Percentiles rank a stretch among this genome's conserved stretches.
Conservation (phyloP, 2,113 vertebrate genomes). For the Thamnophis sirtalis region DNA sequence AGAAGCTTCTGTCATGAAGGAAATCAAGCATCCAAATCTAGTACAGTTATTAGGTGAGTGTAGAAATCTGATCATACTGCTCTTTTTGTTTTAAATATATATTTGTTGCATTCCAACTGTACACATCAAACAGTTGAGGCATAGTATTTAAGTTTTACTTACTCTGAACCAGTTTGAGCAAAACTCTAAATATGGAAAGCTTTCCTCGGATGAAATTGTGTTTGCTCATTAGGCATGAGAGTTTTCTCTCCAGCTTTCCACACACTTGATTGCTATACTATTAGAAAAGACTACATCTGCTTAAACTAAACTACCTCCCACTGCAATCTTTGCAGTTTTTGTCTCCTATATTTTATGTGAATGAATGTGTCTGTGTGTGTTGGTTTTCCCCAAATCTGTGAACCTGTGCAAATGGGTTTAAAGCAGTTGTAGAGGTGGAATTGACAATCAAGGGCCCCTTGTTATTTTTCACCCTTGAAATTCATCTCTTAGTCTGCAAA, state of each 20-base stretch:
- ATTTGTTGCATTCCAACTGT: neutral
- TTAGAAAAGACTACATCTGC: neutral
- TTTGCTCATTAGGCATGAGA: neutral
- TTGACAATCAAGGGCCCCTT: neutral
- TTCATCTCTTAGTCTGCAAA: neutral
- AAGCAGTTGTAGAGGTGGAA: neutral
- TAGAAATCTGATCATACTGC: neutral
- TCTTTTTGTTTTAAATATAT: neutral
- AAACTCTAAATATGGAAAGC: neutral
- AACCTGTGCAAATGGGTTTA: neutral
- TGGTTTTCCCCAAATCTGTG: neutral
- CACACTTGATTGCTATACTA: neutral
- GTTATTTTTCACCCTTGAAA: neutral
- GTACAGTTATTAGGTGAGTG: slow-evolving; percentile 85
- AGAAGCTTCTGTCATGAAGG: slow-evolving; percentile 98
- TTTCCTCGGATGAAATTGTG: neutral
- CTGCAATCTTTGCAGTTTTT: neutral
- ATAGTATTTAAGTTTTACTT: neutral
- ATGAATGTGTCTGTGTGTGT: neutral
- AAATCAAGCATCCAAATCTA: slow-evolving; percentile 97
- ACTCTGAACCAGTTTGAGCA: neutral
- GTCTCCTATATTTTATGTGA: neutral
- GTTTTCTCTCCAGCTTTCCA: neutral
- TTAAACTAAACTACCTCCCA: neutral
- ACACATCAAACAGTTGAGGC: neutral